These are phyloP conservation scores for Oreochromis niloticus DNA, from an alignment of 2,113 vertebrate species.

Conservation along the genomic window DNA sequence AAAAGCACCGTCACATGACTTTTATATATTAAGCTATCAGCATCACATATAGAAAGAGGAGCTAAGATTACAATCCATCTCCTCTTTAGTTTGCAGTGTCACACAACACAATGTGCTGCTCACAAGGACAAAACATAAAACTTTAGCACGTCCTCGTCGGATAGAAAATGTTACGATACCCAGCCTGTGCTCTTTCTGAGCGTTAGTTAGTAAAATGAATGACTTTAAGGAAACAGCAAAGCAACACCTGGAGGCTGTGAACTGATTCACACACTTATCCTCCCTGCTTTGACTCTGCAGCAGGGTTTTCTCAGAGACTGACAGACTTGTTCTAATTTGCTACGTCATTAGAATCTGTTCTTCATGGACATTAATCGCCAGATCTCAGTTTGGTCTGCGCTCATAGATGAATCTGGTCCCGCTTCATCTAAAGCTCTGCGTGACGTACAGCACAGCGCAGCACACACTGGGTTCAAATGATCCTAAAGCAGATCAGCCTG, in stretches of 20 bases:
- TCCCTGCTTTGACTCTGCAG: background rate
- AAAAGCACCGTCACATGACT: background rate
- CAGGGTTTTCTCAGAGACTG: background rate
- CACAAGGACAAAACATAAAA: background rate
- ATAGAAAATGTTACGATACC: background rate
- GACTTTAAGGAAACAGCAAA: background rate
- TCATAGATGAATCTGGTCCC: background rate
- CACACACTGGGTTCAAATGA: background rate
- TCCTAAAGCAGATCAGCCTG: background rate
- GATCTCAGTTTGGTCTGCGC: background rate
- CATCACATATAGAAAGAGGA: background rate
- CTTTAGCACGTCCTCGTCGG: background rate
- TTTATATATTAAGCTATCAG: background rate
- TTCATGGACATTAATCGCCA: background rate
- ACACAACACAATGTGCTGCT: background rate
- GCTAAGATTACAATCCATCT: background rate
- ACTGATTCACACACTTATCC: background rate
- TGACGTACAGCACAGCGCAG: background rate
- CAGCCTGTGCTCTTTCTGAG: background rate
- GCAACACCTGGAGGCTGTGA: background rate
- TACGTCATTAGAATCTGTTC: background rate
- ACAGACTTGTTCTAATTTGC: background rate
- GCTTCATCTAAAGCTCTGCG: conserved; percentile 9
- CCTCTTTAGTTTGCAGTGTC: background rate
- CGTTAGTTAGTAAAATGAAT: background rate